Conservation (phyloP, 2,113 vertebrate genomes). For the Rhinoptilus africanus region DNA sequence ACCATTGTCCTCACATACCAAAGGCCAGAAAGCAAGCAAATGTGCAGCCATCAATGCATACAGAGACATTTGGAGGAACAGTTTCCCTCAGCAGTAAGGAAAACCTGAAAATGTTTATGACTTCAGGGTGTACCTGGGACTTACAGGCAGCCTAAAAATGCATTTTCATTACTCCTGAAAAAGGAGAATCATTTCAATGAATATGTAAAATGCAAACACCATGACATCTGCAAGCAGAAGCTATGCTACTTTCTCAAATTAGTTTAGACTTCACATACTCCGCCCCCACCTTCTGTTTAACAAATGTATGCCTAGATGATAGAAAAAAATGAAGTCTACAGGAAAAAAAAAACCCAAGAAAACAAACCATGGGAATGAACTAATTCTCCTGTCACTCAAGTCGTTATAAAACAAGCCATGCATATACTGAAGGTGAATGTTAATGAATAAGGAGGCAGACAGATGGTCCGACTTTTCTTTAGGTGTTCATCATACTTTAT, state of each 20-base stretch:
- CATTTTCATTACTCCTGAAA: conserved; percentile 6
- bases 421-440: conserved; percentile 63
- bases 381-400: conserved; percentile 61
- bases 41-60: accelerated
- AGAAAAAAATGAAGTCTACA: neutral
- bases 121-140: neutral
- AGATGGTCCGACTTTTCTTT: conserved; percentile 53
- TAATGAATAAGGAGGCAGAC: conserved; percentile 61
- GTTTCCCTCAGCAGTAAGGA: neutral
- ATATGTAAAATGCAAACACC: conserved; percentile 54
- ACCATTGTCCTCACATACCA: neutral
- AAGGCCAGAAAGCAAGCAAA: neutral
- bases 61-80: neutral
- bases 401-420: conserved; percentile 58
- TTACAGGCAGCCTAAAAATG: neutral
- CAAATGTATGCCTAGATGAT: conserved; percentile 43
- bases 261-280: conserved; percentile 56
- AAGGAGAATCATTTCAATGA: conserved; percentile 30
- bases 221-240: conserved; percentile 54
- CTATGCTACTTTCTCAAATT: conserved; percentile 42
- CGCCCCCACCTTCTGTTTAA: conserved; percentile 49
- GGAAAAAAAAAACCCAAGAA: neutral
- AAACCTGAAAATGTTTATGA: neutral
- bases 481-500: conserved; percentile 41
- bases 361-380: conserved; percentile 13